Conservation (phyloP, 2,113 vertebrate species). For the Gambusia affinis region DNA sequence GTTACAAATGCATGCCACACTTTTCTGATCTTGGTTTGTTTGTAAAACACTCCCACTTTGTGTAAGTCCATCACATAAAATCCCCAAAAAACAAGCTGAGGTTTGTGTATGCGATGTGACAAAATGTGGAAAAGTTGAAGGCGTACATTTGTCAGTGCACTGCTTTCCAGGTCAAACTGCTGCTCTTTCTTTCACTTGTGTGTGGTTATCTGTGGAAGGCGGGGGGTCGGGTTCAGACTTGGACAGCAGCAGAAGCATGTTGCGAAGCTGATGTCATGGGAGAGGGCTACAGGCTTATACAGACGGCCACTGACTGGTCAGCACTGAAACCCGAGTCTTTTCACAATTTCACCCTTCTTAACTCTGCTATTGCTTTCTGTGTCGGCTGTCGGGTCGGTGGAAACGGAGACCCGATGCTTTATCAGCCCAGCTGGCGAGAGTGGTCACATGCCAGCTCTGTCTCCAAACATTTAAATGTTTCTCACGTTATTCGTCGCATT, state of each 20-base stretch:
- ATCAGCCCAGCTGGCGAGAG: constrained; percentile 49
- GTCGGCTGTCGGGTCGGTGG: not conserved
- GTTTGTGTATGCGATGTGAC: not conserved
- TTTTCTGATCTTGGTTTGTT: not conserved
- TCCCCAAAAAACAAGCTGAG: not conserved
- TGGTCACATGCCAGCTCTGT: constrained; percentile 37
- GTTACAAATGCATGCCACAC: not conserved
- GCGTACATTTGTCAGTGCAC: not conserved
- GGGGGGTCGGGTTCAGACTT: constrained; percentile 42
- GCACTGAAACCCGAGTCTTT: constrained; percentile 65
- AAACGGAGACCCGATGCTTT: constrained; percentile 49
- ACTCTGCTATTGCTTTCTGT: constrained; percentile 52
- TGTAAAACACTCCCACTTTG: not conserved
- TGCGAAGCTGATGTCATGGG: constrained; percentile 76
- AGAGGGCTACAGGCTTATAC: constrained; percentile 57
- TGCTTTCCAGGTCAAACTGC: constrained; percentile 12
- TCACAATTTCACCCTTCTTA: constrained; percentile 74
- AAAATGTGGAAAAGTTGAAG: not conserved
- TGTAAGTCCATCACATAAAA: not conserved
- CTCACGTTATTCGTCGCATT: constrained; percentile 42
- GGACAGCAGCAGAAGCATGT: constrained; percentile 46
- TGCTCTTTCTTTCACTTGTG: constrained; percentile 10
- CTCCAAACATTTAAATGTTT: constrained; percentile 41
- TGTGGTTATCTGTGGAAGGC: constrained; percentile 20
- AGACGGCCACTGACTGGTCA: constrained; percentile 61